Conservation (phyloP, 2,113 vertebrate genomes). For the Miniopterus natalensis region DNA sequence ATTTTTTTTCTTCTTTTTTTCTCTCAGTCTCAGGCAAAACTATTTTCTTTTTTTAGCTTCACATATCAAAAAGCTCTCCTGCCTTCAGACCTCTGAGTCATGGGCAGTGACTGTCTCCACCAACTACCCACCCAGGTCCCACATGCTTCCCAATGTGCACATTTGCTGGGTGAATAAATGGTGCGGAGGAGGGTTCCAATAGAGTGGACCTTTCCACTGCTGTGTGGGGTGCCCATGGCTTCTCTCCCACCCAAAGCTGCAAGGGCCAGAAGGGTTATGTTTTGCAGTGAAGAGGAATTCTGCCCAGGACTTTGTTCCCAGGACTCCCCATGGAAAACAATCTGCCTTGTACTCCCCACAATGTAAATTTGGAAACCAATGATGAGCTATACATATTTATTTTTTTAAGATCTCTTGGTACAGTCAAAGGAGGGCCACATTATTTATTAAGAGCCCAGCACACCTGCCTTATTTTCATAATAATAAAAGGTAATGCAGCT, state of each 20-base stretch:
- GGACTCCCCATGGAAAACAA: not conserved
- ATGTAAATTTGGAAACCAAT: conserved; percentile 20
- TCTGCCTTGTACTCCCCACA: not conserved
- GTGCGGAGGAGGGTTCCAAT: conserved; percentile 66
- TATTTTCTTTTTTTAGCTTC: not conserved
- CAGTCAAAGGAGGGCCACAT: not conserved
- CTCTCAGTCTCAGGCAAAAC: not conserved
- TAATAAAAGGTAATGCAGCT: not conserved
- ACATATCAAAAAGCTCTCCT: not conserved
- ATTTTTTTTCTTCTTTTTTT: not conserved
- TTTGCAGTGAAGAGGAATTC: not conserved
- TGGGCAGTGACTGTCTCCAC: not conserved
- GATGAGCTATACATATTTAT: not conserved
- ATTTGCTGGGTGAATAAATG: conserved; percentile 71
- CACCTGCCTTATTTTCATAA: not conserved
- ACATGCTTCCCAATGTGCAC: conserved; percentile 55
- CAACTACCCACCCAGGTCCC: conserved; percentile 1
- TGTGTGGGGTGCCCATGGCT: not conserved
- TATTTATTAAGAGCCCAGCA: not conserved
- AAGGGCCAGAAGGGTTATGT: not conserved
- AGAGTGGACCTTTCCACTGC: not conserved
- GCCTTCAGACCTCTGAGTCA: conserved; percentile 73
- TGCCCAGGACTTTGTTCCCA: not conserved
- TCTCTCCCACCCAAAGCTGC: not conserved
- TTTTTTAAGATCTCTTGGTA: not conserved